Evolutionary conservation across 2,113 vertebrate genomes (phyloP), one percentile per base, ranked within the genome.

Genomic region (Dascyllus trimaculatus): DNA sequence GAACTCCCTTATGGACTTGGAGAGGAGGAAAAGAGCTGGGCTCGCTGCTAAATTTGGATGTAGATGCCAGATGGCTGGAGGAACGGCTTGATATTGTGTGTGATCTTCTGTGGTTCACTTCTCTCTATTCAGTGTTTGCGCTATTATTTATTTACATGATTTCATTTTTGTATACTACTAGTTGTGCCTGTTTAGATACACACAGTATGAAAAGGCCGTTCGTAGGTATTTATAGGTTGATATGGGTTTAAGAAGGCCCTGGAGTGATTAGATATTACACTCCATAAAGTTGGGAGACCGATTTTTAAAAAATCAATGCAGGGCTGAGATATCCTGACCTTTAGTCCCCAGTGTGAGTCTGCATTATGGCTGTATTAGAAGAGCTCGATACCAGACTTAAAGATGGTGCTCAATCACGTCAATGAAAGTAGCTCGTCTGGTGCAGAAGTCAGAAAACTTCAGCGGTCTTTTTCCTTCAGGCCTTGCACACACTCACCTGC

Each of bases 11-110:
- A 60, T 84, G 86, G 82, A 72, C 75, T 83, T 83, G 79, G 87
- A 82, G 22, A 54, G 48, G 69, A 88, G 65, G 77, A 74, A 79
- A 83, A 32, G 60, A 88, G 78, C 71, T 54, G 56, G 75, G 86
- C 82, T 78, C 49, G 75, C 69, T 69, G 88, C 89, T 92, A 89
- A 88, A 92, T 91, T 88, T 92, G 88, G 85, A 85, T 25, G 62
- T 57, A 17, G 3, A 3, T 57, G 77, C 80, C 92, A 93, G 89
- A 93, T 93, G 92, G 92, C 81, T 72, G 69, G 35, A 72, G 64
- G 65, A 90, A 82, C 51, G 54, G 80, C 66, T 89, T 74, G 65
- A 78, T 73, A 83, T 56, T 73, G 45, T 64, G 69, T 78, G 76
- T 75, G 61, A 68, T 80, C 64, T 43, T 38, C 57, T 45, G 7